Evolutionary conservation across 2,888 invertebrate species (phyloP), one percentile per base, ranked within the genome.

Genomic region (Andrena marginata): DNA sequence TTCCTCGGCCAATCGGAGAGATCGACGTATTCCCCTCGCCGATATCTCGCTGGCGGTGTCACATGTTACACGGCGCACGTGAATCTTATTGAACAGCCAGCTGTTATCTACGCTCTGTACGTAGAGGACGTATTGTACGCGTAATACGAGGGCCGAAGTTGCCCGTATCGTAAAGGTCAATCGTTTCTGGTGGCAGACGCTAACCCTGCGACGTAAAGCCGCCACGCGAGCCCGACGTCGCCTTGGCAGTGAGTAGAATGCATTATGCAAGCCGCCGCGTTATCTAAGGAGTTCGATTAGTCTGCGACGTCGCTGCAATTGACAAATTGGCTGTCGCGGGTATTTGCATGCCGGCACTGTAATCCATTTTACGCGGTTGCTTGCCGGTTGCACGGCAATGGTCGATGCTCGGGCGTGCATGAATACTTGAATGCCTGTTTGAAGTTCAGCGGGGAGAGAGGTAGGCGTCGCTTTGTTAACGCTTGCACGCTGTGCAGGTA

Each of bases 31-130:
- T 69, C 35, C 49, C 59, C 29, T 35, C 48, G n/a, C 42, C 42
- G 49, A 63, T 51, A 62, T 51, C 67, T 69, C 51, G 59, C 56
- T 74, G 51, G 16, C 23, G 63, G 75, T 84, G 75, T 84, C 84
- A 84, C 82, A 82, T 79, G 80, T 73, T 42, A 13, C 16, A 5
- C 54, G 70, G 23, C 1, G 48, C 84, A 84, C 80, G 84, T 84
- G 84, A 80, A 84, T 84, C 80, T 84, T 84, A 85, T 80, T 84
- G 84, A 80, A 80, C 77, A 31, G 48, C 31, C 62, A 51, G 64
- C 69, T 31, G 20, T 33, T n/a, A 16, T 54, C 20, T 26, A 67
- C 56, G 56, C 42, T 8, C 59, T 67, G 16, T 35, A 26, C 31
- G 65, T 0, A 49, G 42, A 42, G 42, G 23, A 23, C 23, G 20